Base-by-base conservation (phyloP, 2,888 invertebrate species). In the Hedya salicella region DNA sequence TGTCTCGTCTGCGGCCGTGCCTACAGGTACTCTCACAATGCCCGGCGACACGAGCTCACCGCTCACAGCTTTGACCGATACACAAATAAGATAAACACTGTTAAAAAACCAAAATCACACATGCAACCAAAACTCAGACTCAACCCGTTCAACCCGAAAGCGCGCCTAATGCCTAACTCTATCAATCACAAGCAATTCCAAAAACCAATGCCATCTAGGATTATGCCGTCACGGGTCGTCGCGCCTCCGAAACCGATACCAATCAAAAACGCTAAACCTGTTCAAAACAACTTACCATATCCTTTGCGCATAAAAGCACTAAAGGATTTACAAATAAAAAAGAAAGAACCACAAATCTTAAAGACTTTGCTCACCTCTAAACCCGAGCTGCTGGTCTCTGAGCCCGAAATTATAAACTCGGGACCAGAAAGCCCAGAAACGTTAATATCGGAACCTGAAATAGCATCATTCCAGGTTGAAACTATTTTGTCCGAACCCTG, bases 21-120 rank as follows among this genome's bases (percentile, higher is more conserved):
- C 8, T 93, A 93, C 73, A 83, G 92, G 70, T 93, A 93, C 75
- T 93, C 93, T 0, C 93, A 93, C 73, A 93, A 93, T 69, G 93
- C 93, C 3, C 80, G 93, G 50, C 83, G 93, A 21, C 93, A 93
- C 69, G 93, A 93, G 70, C 87, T 93, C 44, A 88, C 87, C 1
- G 78, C 93, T 1, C 93, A 93, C 70, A 81, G 86, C 65, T 93
- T 93, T 70, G 93, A 93, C 72, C 83, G 93, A 62, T 93, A 93
- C 76, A 92, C 92, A 16, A 93, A 93, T 73, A 92, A 91, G 80
- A 77, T 87, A 11, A 85, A 85, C 19, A 72, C 77, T 1, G n/a
- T 32, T 40, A 87, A 87, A 71, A 90, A 87, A 69, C 72, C 82
- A 1, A 81, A 80, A 11, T 68, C 78, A 13, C 83, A 81, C 50